Percentiles rank a stretch among this genome's conserved stretches.
Conservation (phyloP, 1,140 invertebrate species). For the Brachystomella parvula region DNA sequence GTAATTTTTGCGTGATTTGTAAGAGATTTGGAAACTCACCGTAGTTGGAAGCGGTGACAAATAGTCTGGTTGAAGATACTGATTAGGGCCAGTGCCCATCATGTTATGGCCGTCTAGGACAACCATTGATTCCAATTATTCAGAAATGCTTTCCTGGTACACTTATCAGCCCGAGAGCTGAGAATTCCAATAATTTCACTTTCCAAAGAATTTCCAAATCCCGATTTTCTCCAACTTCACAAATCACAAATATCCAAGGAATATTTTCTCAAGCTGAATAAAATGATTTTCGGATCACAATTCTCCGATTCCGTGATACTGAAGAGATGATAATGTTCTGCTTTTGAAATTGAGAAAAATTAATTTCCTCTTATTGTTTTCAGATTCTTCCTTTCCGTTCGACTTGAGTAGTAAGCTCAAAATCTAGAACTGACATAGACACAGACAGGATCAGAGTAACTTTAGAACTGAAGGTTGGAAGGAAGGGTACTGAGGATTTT, state of each 20-base stretch:
- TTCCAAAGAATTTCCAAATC: not conserved
- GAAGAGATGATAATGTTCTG: not conserved
- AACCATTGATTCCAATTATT: constrained; percentile 61
- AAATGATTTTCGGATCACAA: not conserved
- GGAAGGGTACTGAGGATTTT: not conserved
- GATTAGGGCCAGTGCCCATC: constrained; percentile 78
- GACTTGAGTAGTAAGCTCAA: no score
- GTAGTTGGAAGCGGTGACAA: constrained; percentile 79
- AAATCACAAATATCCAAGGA: not conserved
- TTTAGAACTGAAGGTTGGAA: constrained; percentile 3
- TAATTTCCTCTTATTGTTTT: no score
- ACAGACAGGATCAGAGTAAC: no score
- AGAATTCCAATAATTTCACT: not conserved
- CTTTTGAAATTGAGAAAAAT: not conserved
- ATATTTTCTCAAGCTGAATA: not conserved
- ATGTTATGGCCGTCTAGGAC: constrained; percentile 77
- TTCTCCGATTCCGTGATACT: no score
- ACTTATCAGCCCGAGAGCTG: not conserved
- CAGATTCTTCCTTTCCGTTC: not conserved
- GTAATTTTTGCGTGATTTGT: no score
- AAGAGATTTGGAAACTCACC: no score
- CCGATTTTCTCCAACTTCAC: not conserved
- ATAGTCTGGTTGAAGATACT: constrained; percentile 89
- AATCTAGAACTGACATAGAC: no score
- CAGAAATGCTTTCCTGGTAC: not conserved